Conservation (phyloP, 2,888 invertebrate species). For the Apamea crenata region DNA sequence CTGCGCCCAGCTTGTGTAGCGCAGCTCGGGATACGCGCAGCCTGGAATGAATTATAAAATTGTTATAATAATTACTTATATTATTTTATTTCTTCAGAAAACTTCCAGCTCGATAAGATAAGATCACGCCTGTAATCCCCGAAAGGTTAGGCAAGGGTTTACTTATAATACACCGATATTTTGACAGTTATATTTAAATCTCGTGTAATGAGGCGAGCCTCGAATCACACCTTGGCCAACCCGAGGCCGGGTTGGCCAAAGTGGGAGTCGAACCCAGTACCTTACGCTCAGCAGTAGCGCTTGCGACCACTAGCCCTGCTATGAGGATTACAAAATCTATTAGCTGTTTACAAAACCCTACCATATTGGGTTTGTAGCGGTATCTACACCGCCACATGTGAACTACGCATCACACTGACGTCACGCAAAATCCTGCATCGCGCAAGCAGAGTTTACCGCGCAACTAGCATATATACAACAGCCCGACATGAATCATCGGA, state of each 20-base stretch:
- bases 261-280: too few species aligned
- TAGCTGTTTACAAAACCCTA: neutral
- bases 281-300: too few species aligned
- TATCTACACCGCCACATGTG: too few species aligned
- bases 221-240: too few species aligned
- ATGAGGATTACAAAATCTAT: neutral
- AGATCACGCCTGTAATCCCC: neutral
- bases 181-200: neutral
- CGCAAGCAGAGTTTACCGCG: too few species aligned
- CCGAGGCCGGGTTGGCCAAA: too few species aligned
- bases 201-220: neutral
- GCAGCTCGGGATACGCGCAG: slow-evolving; percentile 83
- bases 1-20: slow-evolving; percentile 83
- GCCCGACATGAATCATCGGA: too few species aligned
- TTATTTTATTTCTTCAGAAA: neutral
- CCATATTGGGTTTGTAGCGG: neutral
- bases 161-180: neutral
- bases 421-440: too few species aligned
- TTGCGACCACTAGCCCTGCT: too few species aligned
- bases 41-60: slow-evolving; percentile 63
- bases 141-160: neutral
- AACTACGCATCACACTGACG: too few species aligned
- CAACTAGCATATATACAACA: too few species aligned
- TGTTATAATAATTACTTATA: neutral
- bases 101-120: neutral